These are phyloP conservation scores for Gymnarchus niloticus DNA, from an alignment of 2,113 vertebrate genomes.

Conservation along the genomic window DNA sequence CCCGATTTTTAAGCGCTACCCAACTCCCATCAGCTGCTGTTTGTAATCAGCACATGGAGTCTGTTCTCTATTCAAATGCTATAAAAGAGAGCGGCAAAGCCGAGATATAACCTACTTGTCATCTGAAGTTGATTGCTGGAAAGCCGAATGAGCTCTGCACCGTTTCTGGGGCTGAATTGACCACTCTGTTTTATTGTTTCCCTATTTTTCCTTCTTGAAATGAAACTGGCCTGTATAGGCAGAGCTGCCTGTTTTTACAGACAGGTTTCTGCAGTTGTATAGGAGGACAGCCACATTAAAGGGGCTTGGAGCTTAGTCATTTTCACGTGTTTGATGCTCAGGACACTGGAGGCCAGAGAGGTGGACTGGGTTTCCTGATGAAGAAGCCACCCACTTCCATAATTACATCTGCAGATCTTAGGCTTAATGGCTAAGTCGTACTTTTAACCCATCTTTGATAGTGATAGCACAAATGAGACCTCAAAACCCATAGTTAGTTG, in stretches of 20 bases:
- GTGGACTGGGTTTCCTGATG: neutral
- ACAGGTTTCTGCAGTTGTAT: neutral
- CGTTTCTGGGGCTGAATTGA: neutral
- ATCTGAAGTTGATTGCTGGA: too few relatives aligned
- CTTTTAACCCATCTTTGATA: neutral
- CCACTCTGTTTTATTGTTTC: neutral
- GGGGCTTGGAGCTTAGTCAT: neutral
- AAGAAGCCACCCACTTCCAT: neutral
- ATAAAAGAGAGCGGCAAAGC: neutral
- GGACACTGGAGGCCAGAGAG: neutral
- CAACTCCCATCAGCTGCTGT: neutral
- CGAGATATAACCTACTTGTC: neutral
- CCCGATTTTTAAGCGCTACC: slow-evolving; percentile 14
- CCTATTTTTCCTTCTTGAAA: neutral
- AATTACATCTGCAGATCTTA: slow-evolving; percentile 10
- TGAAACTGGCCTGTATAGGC: neutral
- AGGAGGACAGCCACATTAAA: neutral
- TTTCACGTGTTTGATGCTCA: neutral
- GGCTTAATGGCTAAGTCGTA: neutral
- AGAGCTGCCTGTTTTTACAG: too few relatives aligned
- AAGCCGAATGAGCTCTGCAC: neutral
- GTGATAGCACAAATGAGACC: too few relatives aligned
- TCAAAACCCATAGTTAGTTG: too few relatives aligned
- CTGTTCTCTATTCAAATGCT: neutral
- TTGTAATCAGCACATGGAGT: neutral